Percentiles rank a stretch among this genome's conserved stretches.
Evolutionary conservation across 2,888 invertebrate genomes (phyloP).

Genomic region (Embidobia sp.): DNA sequence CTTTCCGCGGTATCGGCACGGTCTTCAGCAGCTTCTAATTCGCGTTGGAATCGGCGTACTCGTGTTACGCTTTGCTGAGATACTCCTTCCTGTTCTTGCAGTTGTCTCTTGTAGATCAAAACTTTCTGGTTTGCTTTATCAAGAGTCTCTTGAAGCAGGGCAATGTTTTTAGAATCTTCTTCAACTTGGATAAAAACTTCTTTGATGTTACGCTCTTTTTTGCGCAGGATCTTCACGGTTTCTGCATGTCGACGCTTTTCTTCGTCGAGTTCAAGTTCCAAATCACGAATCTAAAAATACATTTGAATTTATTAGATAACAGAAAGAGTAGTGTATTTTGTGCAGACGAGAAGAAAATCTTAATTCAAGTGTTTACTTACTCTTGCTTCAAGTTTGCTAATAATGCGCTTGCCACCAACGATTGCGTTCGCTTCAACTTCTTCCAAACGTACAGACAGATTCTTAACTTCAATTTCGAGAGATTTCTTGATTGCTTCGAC

Average conservation of each 20-base stretch:
- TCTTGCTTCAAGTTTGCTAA: slow-evolving; percentile 97
- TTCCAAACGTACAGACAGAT: slow-evolving; percentile 94
- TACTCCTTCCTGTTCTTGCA: slow-evolving; percentile 96
- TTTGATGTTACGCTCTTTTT: slow-evolving; percentile 98
- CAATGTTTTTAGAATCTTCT: slow-evolving; percentile 98
- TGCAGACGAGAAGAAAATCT: background rate
- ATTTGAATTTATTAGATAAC: too few relatives aligned
- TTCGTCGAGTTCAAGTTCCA: slow-evolving; percentile 97
- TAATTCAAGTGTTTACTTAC: slow-evolving; percentile 77
- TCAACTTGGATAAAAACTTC: slow-evolving; percentile 97
- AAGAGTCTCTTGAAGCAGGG: slow-evolving; percentile 93
- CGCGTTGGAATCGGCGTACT: slow-evolving; percentile 98
- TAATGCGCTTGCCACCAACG: slow-evolving; percentile 97
- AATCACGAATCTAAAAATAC: slow-evolving; percentile 88
- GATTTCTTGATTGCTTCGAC: slow-evolving; percentile 99
- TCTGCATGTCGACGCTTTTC: slow-evolving; percentile 98
- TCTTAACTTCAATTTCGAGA: slow-evolving; percentile 98
- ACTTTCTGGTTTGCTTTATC: slow-evolving; percentile 94
- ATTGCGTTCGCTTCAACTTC: slow-evolving; percentile 99
- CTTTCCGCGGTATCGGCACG: slow-evolving; percentile 97
- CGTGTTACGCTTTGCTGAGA: slow-evolving; percentile 96
- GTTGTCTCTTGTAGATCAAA: slow-evolving; percentile 96
- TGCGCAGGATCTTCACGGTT: slow-evolving; percentile 98
- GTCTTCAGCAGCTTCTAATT: slow-evolving; percentile 98
- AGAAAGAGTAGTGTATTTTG: too few relatives aligned